A percentile compares a stretch with the other conserved stretches of the same genome.
These are phyloP conservation scores for Actinia equina DNA, from an alignment of 64 coral and sea anemone species.

Conservation along the genomic window DNA sequence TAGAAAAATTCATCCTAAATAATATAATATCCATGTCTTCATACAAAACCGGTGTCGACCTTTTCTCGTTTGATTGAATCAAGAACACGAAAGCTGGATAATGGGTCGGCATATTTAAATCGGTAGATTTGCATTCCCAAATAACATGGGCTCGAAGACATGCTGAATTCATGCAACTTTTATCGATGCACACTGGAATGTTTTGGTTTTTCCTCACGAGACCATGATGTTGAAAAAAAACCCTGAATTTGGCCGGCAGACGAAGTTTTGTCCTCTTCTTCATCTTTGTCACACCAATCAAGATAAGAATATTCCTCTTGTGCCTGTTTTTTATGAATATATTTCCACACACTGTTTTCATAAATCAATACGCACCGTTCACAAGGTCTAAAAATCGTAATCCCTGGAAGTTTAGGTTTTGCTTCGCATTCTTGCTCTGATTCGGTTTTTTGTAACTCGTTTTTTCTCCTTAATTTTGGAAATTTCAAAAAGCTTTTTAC, in stretches of 20 bases:
- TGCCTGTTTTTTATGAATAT: background rate
- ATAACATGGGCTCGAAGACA: conserved; percentile 7
- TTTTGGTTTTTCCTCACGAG: background rate
- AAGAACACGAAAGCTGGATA: background rate
- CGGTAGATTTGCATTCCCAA: background rate
- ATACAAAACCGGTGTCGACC: conserved; percentile 8
- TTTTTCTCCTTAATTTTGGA: conserved; percentile 42
- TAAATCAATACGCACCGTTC: conserved; percentile 75
- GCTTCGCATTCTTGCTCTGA: background rate
- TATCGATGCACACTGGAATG: background rate
- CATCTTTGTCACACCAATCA: background rate
- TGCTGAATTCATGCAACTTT: conserved; percentile 26
- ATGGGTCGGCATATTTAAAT: background rate
- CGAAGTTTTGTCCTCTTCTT: background rate
- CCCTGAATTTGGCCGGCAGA: background rate
- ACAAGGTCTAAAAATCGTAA: conserved; percentile 61
- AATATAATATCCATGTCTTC: background rate
- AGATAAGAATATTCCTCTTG: background rate
- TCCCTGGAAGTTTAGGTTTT: conserved; percentile 1
- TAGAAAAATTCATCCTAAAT: background rate
- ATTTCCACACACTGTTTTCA: conserved; percentile 64
- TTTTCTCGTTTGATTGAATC: background rate
- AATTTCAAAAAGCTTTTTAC: conserved; percentile 83
- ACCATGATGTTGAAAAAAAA: conserved; percentile 7
- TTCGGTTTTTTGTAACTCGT: background rate